phyloP scores from a whole-genome alignment of 2,797 vertebrate genomes.

The Pipistrellus nathusii region DNA sequence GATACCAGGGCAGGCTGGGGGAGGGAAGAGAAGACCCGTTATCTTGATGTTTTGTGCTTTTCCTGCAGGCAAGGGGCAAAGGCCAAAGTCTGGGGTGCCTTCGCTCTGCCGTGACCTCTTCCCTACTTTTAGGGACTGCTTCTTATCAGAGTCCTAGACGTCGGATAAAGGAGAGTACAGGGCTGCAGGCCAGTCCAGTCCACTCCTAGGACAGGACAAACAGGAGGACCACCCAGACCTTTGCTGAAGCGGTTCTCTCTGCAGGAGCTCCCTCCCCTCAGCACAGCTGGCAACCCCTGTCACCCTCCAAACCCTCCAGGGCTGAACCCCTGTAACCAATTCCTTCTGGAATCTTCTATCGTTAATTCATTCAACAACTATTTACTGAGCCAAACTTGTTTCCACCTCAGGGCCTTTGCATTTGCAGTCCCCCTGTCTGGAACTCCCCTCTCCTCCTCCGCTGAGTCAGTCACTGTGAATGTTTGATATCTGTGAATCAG shows the following conservation, averaged over 20 bases:
- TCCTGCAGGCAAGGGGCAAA: constrained; percentile 29
- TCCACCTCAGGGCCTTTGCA: constrained; percentile 45
- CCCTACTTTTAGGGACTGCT: constrained; percentile 81
- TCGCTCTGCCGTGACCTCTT: constrained; percentile 79
- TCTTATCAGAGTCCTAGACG: constrained; percentile 44
- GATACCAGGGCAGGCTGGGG: background rate
- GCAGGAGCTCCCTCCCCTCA: no score
- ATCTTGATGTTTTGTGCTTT: constrained; percentile 83
- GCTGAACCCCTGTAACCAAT: background rate
- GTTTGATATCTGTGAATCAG: background rate
- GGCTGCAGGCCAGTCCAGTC: background rate
- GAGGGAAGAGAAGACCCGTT: constrained; percentile 81
- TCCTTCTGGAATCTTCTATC: constrained; percentile 19
- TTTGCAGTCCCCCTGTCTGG: background rate
- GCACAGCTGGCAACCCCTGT: background rate
- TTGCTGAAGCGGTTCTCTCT: rapidly evolving
- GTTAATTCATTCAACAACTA: background rate
- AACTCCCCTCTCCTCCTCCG: background rate
- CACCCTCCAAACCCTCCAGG: background rate
- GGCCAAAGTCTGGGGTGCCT: constrained; percentile 81
- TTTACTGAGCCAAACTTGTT: background rate
- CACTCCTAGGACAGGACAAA: background rate
- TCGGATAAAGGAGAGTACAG: background rate
- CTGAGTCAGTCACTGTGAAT: background rate
- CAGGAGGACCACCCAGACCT: background rate